Percentiles rank a stretch among this genome's conserved stretches.
phyloP scores from a whole-genome alignment of 2,113 vertebrate genomes.

The Procavia capensis region DNA sequence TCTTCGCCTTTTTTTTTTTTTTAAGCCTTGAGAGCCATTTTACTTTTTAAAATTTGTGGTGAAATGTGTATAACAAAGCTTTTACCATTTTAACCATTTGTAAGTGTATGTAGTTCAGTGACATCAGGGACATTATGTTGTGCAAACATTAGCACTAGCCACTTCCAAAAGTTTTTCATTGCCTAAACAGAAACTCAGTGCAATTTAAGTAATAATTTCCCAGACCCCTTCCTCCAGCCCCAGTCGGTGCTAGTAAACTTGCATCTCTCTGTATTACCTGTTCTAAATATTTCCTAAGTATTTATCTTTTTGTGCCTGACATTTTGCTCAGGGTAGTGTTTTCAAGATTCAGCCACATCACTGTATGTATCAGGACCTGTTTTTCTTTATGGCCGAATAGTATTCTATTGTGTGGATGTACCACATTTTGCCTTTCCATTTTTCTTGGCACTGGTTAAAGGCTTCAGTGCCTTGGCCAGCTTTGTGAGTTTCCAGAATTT shows the following conservation, averaged over 20 bases:
- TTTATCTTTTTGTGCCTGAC: not conserved
- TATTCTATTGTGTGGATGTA: not conserved
- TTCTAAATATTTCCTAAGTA: not conserved
- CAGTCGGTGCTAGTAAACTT: not conserved
- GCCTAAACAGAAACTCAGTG: not conserved
- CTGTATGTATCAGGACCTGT: not conserved
- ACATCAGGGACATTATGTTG: not conserved
- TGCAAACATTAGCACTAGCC: not conserved
- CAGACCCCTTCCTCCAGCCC: too few species aligned
- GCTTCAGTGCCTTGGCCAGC: not conserved
- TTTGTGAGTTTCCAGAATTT: constrained; percentile 18
- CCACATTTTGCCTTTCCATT: not conserved
- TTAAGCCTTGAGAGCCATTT: too few species aligned
- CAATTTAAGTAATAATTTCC: not conserved
- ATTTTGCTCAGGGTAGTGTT: not conserved
- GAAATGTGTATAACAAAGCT: too few species aligned
- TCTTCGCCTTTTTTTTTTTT: not conserved
- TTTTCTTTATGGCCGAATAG: not conserved
- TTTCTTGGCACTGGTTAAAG: not conserved
- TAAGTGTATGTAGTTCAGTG: not conserved
- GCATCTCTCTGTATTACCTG: not conserved
- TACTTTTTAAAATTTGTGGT: too few species aligned
- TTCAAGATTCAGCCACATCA: not conserved
- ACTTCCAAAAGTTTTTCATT: not conserved
- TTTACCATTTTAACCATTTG: too few species aligned